A percentile compares a stretch with the other conserved stretches of the same genome.
Evolutionary conservation across 2,113 vertebrate species (phyloP).

Genomic region (Stegastes partitus): DNA sequence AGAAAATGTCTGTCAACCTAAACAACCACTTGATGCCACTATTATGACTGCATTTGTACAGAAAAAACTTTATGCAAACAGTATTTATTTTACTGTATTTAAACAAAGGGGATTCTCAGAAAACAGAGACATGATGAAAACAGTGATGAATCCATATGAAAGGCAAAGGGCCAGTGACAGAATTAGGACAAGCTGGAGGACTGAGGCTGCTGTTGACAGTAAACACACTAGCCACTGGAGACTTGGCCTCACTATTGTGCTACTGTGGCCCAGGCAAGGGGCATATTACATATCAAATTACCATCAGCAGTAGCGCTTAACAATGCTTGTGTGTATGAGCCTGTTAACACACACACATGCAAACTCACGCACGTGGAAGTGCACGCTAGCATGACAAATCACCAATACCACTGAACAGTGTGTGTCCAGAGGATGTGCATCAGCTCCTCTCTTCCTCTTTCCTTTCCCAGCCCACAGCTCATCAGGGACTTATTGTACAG

Average conservation of each 20-base stretch:
- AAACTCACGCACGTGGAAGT: neutral
- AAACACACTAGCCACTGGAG: slow-evolving; percentile 57
- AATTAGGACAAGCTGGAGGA: slow-evolving; percentile 60
- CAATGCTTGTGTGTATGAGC: neutral
- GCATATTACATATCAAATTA: slow-evolving; percentile 60
- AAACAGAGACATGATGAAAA: slow-evolving; percentile 31
- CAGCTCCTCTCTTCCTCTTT: slow-evolving; percentile 70
- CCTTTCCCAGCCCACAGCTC: slow-evolving; percentile 56
- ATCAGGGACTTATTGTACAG: slow-evolving; percentile 65
- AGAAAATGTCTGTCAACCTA: no score
- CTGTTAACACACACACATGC: neutral
- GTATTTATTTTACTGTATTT: neutral
- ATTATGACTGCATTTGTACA: neutral
- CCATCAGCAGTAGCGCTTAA: slow-evolving; percentile 34
- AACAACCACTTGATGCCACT: no score
- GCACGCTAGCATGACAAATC: slow-evolving; percentile 58
- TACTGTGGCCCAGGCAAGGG: slow-evolving; percentile 38
- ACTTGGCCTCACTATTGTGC: slow-evolving; percentile 49
- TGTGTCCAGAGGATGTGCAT: slow-evolving; percentile 72
- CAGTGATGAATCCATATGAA: slow-evolving; percentile 45
- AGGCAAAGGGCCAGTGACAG: slow-evolving; percentile 51
- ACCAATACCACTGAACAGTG: slow-evolving; percentile 44
- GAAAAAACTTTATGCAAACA: neutral
- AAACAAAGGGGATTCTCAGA: neutral
- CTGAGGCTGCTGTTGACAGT: slow-evolving; percentile 46